Conservation (phyloP, 2,113 vertebrate genomes). For the Sardina pilchardus region DNA sequence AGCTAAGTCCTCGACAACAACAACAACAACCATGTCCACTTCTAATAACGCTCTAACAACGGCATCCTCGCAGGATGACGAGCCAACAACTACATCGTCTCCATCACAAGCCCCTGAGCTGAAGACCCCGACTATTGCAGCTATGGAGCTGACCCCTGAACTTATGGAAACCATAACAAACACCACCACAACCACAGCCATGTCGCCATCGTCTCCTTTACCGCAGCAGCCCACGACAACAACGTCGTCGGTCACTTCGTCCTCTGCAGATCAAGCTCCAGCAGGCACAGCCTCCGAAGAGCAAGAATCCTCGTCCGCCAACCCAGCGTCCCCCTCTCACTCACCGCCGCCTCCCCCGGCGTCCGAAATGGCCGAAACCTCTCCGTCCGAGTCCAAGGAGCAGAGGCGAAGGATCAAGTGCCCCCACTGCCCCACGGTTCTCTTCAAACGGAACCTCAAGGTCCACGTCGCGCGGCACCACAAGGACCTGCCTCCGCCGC, state of each 20-base stretch:
- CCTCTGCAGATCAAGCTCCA: not conserved
- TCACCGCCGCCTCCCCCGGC: not conserved
- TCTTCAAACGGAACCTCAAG: not conserved
- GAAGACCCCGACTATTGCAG: not conserved
- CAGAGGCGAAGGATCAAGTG: not conserved
- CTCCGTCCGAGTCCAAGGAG: not conserved
- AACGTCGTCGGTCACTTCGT: not conserved
- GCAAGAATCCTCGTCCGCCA: not conserved
- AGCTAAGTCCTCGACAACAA: not conserved
- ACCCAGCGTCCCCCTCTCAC: not conserved
- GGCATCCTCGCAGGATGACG: not conserved
- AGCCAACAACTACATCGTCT: not conserved
- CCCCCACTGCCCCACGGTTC: not conserved
- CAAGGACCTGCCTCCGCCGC: not conserved
- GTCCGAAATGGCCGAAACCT: too few species aligned
- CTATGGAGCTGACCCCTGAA: not conserved
- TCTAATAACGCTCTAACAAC: not conserved
- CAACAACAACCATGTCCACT: not conserved
- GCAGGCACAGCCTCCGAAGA: not conserved
- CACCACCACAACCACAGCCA: not conserved
- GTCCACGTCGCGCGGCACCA: not conserved
- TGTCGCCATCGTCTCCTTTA: not conserved
- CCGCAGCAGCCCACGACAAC: not conserved
- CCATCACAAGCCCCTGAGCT: not conserved
- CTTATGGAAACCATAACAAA: not conserved